A percentile compares a stretch with the other conserved stretches of the same genome.
These are phyloP conservation scores for Sebastes trivittatus DNA, from an alignment of 2,797 vertebrate genomes.

Conservation along the genomic window DNA sequence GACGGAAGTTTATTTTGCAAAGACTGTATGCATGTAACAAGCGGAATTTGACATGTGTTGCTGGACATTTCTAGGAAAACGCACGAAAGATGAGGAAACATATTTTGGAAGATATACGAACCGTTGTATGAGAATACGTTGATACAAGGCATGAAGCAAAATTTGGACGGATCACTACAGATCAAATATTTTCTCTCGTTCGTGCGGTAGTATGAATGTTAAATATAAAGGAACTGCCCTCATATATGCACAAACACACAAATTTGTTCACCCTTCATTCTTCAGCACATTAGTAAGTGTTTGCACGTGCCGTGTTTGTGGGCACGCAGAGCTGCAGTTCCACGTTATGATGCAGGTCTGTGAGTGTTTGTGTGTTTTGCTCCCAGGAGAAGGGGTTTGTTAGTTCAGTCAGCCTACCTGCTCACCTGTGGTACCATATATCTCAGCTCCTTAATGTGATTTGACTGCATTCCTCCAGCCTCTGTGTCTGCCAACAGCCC, in stretches of 20 bases:
- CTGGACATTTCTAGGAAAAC: too few relatives aligned
- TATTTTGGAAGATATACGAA: too few relatives aligned
- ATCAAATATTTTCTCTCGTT: background rate
- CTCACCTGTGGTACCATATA: conserved; percentile 69
- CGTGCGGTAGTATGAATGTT: background rate
- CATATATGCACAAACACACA: background rate
- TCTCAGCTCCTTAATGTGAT: conserved; percentile 74
- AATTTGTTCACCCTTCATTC: background rate
- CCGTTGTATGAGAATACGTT: too few relatives aligned
- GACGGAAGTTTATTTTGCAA: too few relatives aligned
- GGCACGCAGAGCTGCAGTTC: background rate
- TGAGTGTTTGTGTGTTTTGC: conserved; percentile 3
- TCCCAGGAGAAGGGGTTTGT: conserved; percentile 29
- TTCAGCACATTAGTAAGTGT: background rate
- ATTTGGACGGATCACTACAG: background rate
- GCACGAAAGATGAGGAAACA: too few relatives aligned
- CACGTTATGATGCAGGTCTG: background rate
- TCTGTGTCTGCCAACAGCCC: conserved; percentile 58
- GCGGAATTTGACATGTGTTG: too few relatives aligned
- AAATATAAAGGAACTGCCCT: background rate
- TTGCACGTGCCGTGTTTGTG: background rate
- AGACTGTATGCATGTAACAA: too few relatives aligned
- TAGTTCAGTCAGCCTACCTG: conserved; percentile 49
- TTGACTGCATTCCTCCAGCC: conserved; percentile 70
- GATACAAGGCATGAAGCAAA: too few relatives aligned